Percentiles rank a stretch among this genome's conserved stretches.
These are phyloP conservation scores for Xenus cinereus DNA, from an alignment of 2,113 vertebrate genomes.

Conservation along the genomic window DNA sequence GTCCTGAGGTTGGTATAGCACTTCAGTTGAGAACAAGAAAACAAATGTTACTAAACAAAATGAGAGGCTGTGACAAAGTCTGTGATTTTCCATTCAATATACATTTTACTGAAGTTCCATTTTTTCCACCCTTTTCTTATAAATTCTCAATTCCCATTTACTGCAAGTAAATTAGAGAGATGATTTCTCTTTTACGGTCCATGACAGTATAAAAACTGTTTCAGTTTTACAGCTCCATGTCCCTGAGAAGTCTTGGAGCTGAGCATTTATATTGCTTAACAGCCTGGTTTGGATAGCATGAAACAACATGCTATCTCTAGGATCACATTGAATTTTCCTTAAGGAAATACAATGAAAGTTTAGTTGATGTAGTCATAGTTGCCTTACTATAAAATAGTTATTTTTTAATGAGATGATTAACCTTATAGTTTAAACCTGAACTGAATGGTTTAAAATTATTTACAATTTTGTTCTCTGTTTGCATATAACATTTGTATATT, in stretches of 20 bases:
- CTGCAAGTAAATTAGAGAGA: background rate
- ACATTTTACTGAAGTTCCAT: background rate
- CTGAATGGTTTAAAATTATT: background rate
- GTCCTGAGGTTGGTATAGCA: background rate
- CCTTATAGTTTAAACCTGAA: background rate
- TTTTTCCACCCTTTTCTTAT: background rate
- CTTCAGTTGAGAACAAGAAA: background rate
- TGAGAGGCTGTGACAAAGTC: background rate
- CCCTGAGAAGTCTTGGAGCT: background rate
- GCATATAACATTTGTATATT: background rate
- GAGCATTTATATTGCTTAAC: background rate
- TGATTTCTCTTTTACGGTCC: background rate
- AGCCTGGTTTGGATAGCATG: background rate
- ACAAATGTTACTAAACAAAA: background rate
- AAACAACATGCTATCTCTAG: background rate
- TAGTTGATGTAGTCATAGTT: background rate
- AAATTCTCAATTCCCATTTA: background rate
- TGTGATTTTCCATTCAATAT: background rate
- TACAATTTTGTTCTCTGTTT: background rate
- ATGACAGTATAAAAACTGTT: background rate
- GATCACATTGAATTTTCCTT: background rate
- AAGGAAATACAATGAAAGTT: background rate
- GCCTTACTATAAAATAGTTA: background rate
- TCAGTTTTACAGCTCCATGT: background rate
- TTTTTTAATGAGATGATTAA: background rate